These are phyloP conservation scores for Cacoxenus indagator DNA, from an alignment of 2,888 invertebrate species.

Conservation along the genomic window DNA sequence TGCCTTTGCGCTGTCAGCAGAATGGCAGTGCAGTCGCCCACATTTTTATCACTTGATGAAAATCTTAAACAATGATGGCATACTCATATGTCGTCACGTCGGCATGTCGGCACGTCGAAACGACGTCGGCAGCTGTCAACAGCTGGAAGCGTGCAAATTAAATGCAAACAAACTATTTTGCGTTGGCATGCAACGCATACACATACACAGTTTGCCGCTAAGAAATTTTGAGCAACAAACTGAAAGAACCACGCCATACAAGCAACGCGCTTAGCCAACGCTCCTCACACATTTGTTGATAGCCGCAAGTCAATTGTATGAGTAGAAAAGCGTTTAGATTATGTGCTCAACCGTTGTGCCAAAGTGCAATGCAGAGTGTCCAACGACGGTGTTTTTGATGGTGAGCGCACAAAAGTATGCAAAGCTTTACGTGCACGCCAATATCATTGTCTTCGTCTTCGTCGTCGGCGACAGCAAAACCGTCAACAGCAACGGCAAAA, in stretches of 20 bases:
- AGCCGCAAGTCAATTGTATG: too few relatives aligned
- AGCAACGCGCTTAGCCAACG: background rate
- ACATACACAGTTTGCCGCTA: too few relatives aligned
- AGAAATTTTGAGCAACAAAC: too few relatives aligned
- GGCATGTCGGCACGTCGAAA: conserved; percentile 30
- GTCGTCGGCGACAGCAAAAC: too few relatives aligned
- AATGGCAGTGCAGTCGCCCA: background rate
- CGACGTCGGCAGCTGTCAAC: conserved; percentile 43
- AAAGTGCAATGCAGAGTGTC: background rate
- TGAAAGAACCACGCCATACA: background rate
- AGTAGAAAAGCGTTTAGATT: too few relatives aligned
- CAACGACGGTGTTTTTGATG: background rate
- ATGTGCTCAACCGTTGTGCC: background rate
- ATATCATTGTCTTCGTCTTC: too few relatives aligned
- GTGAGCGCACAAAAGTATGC: conserved; percentile 33
- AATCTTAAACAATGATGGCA: conserved; percentile 13
- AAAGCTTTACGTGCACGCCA: conserved; percentile 12
- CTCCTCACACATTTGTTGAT: background rate
- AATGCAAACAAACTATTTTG: conserved; percentile 48
- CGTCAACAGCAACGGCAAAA: background rate
- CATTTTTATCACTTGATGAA: conserved; percentile 22
- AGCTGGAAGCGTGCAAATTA: conserved; percentile 51
- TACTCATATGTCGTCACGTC: too few relatives aligned
- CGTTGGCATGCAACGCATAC: background rate
- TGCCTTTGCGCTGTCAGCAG: background rate